Percentiles rank a stretch among this genome's conserved stretches.
Evolutionary conservation across 2,888 invertebrate genomes (phyloP).

Genomic region (Drosophila meridionalis): DNA sequence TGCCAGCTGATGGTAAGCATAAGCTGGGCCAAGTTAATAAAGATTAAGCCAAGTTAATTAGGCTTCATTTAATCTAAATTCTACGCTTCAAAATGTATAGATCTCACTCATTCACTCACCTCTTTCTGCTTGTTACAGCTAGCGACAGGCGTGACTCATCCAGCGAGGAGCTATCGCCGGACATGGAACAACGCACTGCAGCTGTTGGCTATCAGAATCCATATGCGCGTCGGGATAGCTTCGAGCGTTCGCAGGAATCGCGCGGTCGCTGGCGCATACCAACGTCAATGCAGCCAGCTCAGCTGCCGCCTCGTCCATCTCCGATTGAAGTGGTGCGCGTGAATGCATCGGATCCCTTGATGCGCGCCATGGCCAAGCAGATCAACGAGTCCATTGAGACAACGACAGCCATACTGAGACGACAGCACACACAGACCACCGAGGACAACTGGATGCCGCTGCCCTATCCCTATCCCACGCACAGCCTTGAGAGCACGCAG

Average conservation of each 20-base stretch:
- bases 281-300: slow-evolving; percentile 1
- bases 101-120: background rate
- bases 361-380: slow-evolving; percentile 63
- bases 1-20: slow-evolving; percentile 60
- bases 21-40: background rate
- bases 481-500: slow-evolving; percentile 55
- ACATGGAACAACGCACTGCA: slow-evolving; percentile 30
- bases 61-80: background rate
- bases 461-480: slow-evolving; percentile 63
- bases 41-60: background rate
- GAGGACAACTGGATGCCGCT: slow-evolving; percentile 73
- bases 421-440: slow-evolving; percentile 32
- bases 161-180: slow-evolving; percentile 46
- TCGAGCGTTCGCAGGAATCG: slow-evolving; percentile 54
- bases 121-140: slow-evolving; percentile 23
- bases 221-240: slow-evolving; percentile 45
- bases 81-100: background rate
- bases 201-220: slow-evolving; percentile 40
- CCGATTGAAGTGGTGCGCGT: slow-evolving; percentile 50
- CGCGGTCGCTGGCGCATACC: slow-evolving; percentile 55
- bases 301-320: background rate
- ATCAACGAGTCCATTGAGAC: slow-evolving; percentile 74
- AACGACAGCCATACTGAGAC: slow-evolving; percentile 23
- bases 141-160: slow-evolving; percentile 40
- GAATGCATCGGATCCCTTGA: slow-evolving; percentile 59